phyloP scores from a whole-genome alignment of 2,113 vertebrate species.

The Microtus oregoni region DNA sequence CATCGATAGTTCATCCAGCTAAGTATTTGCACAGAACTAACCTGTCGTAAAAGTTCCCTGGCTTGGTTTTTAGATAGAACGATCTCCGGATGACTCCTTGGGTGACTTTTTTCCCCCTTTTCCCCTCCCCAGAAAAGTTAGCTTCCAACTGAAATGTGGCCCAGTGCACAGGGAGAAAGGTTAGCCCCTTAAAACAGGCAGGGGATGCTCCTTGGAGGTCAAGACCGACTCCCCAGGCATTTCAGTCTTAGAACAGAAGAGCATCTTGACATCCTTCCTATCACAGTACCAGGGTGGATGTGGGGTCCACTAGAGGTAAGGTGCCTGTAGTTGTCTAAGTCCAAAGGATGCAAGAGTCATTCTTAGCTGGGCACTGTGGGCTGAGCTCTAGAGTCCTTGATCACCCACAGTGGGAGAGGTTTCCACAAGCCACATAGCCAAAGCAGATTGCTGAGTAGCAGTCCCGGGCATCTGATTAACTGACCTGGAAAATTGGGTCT shows the following conservation, averaged over 20 bases:
- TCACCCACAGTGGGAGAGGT: conserved; percentile 1
- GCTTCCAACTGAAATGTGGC: background rate
- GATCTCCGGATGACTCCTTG: background rate
- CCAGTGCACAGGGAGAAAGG: background rate
- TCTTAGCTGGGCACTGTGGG: background rate
- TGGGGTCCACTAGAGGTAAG: background rate
- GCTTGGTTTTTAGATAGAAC: conserved; percentile 35
- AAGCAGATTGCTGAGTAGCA: background rate
- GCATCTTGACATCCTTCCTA: background rate
- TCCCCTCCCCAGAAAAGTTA: background rate
- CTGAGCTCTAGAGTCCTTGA: background rate
- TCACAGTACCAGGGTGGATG: background rate
- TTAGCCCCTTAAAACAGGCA: background rate
- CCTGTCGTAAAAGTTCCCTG: conserved; percentile 44
- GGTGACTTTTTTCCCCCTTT: background rate
- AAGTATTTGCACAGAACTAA: conserved; percentile 47
- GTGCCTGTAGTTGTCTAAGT: background rate
- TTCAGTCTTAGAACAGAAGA: background rate
- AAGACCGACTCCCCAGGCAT: background rate
- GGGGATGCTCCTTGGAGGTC: background rate
- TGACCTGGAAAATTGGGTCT: conserved; percentile 57
- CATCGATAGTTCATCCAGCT: background rate
- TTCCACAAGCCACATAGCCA: conserved; percentile 23
- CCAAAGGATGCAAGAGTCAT: background rate
- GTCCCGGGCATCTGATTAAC: background rate